phyloP scores from a whole-genome alignment of 1,140 invertebrate genomes.

The Eurosta solidaginis region DNA sequence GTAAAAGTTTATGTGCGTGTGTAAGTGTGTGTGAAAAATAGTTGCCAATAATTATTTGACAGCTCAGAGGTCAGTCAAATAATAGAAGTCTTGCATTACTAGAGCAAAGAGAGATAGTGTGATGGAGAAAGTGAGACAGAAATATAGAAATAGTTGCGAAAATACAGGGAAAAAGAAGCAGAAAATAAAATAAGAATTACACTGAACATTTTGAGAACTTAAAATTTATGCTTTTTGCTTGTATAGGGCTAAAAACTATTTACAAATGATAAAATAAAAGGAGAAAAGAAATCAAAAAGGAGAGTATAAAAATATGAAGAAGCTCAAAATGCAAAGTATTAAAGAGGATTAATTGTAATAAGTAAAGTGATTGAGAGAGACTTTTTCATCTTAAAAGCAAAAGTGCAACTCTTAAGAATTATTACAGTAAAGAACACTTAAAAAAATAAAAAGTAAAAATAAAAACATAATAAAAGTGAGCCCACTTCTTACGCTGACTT shows the following conservation, averaged over 20 bases:
- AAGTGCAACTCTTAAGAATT: not conserved
- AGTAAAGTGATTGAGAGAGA: not conserved
- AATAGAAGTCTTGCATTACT: slow-evolving; percentile 18
- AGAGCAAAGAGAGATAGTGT: not conserved
- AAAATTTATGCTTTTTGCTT: no score
- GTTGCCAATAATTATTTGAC: slow-evolving; percentile 13
- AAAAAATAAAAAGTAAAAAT: not conserved
- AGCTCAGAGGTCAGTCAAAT: slow-evolving; percentile 22
- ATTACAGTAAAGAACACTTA: not conserved
- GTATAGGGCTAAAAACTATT: slow-evolving; percentile 21
- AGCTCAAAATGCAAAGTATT: not conserved
- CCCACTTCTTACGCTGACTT: slow-evolving; percentile 62
- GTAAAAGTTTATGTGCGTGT: no score
- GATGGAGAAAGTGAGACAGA: not conserved
- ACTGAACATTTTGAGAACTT: not conserved
- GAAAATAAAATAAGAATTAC: not conserved
- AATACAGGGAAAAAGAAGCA: not conserved
- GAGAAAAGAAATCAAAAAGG: not conserved
- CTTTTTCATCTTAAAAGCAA: not conserved
- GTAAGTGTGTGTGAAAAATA: no score
- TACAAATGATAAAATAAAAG: slow-evolving; percentile 4
- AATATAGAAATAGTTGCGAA: not conserved
- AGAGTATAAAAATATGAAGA: not conserved
- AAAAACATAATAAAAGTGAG: not conserved
- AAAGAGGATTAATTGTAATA: not conserved